Conservation (phyloP, 2,113 vertebrate species). For the Hydrochoerus hydrochaeris region DNA sequence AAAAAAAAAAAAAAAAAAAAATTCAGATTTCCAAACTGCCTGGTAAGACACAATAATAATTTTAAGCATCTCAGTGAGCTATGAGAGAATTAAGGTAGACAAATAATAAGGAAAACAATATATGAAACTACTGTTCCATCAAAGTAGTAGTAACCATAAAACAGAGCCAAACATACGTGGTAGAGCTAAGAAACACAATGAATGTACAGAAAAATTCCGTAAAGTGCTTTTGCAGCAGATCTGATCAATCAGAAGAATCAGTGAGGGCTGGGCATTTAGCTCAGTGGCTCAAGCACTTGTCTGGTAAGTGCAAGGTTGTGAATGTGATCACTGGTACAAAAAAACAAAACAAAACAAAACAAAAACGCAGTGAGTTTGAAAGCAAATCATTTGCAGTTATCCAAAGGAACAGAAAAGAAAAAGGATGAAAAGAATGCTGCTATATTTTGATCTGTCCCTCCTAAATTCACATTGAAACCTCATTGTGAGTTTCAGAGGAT, state of each 20-base stretch:
- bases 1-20: too few relatives aligned
- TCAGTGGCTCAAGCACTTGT: too few relatives aligned
- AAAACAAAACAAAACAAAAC: too few relatives aligned
- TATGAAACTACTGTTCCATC: background rate
- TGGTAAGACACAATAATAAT: background rate
- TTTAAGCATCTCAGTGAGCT: background rate
- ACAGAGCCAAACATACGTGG: background rate
- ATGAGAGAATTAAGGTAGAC: background rate
- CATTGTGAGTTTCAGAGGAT: background rate
- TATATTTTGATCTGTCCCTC: background rate
- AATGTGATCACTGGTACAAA: too few relatives aligned
- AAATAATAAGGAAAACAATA: background rate
- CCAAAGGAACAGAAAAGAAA: background rate
- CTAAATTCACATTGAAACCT: background rate
- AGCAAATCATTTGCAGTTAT: background rate
- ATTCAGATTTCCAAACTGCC: background rate
- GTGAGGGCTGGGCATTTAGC: too few relatives aligned
- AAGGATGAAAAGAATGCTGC: background rate
- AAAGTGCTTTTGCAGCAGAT: background rate
- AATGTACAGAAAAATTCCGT: background rate
- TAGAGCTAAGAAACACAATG: background rate
- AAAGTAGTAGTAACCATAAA: background rate
- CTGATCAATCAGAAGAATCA: background rate
- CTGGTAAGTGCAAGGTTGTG: too few relatives aligned
- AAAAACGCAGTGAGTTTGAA: background rate